Conservation (phyloP, 2,113 vertebrate genomes). For the Entosphenus tridentatus region DNA sequence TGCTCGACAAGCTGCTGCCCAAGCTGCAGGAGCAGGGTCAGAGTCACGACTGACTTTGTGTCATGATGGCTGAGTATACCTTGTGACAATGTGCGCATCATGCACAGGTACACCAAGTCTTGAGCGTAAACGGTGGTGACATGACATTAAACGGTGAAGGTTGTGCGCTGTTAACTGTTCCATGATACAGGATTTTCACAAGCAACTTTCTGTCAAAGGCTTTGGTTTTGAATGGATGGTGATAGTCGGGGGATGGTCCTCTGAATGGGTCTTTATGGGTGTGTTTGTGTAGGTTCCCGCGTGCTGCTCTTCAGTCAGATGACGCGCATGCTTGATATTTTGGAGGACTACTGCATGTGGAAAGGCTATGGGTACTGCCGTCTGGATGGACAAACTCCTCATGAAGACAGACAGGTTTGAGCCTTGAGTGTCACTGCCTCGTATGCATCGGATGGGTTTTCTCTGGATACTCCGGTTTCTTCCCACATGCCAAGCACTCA, state of each 20-base stretch:
- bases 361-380: conserved; percentile 74
- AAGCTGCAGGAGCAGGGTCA: conserved; percentile 76
- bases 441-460: not conserved
- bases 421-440: not conserved
- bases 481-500: not conserved
- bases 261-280: not conserved
- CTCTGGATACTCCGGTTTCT: not conserved
- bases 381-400: conserved; percentile 79
- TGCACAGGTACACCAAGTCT: no score
- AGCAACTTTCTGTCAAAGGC: no score
- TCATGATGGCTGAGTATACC: no score
- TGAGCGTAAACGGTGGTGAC: no score
- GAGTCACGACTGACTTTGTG: not conserved
- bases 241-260: no score
- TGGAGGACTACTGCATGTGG: conserved; percentile 99
- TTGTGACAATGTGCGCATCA: no score
- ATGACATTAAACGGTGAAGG: no score
- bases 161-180: no score
- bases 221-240: no score
- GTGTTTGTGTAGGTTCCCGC: conserved; percentile 38
- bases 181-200: no score
- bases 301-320: conserved; percentile 95
- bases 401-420: conserved; percentile 78
- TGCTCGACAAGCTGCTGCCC: conserved; percentile 73
- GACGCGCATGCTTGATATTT: conserved; percentile 84